Evolutionary conservation across 2,797 vertebrate genomes (phyloP), one percentile per base, ranked within the genome.

Genomic region (Erpetoichthys calabaricus): DNA sequence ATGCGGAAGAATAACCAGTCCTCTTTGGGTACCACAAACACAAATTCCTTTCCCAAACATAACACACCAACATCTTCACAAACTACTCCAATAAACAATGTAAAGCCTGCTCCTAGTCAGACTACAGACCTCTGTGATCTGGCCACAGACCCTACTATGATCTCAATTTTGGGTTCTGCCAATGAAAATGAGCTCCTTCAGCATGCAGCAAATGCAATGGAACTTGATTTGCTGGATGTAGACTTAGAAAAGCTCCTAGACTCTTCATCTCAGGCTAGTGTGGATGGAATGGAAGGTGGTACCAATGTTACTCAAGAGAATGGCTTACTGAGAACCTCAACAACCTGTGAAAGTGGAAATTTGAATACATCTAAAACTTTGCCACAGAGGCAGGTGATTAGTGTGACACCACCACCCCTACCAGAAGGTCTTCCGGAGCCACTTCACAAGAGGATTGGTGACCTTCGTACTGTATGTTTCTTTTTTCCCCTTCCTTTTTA

Each of bases 161-260:
- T 97, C 76, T 89, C 92, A 2, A 84, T 98, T 75, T 90, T 98
- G 67, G 89, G 89, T 65, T 80, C 88, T 47, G 79, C 90, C 76
- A 91, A 87, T 51, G 93, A 96, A 64, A 86, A 84, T 8, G 92
- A 97, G 68, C 75, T 97, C 8, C 75, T 98, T 68, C 93, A 93
- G 78, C 82, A 86, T 74, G 73, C 83, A 62, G 83, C 83, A 73
- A 83, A 75, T 76, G 81, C 85, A 62, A 80, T 87, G 58, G 91
- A 97, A 77, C 89, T 97, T 78, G 25, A 25, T 25, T 83, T 99
- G 80, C 87, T 87, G 5, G 90, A 96, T 69, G 80, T 99, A 70
- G 95, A 98, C 80, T 80, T 88, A 59, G 96, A 97, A 59, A 83
- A 77, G 56, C 82, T 96, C 72, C 80, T 99, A 79, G 93, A 97